A percentile compares a stretch with the other conserved stretches of the same genome.
Conservation (phyloP, 2,888 invertebrate genomes). For the Alitta virens region DNA sequence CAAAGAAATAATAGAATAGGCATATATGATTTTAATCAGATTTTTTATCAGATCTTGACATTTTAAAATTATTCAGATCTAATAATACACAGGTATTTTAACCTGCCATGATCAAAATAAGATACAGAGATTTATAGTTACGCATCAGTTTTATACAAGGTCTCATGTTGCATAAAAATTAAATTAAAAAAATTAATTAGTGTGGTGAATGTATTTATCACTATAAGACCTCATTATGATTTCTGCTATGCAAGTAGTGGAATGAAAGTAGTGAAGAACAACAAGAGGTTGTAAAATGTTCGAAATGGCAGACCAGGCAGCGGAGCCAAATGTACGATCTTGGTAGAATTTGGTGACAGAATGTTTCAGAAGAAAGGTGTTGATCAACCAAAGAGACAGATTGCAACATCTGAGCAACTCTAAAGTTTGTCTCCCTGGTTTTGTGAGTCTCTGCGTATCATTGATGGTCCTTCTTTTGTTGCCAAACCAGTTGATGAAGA, state of each 20-base stretch:
- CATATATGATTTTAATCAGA: too few relatives aligned
- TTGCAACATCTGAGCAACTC: constrained; percentile 10
- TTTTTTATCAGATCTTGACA: too few relatives aligned
- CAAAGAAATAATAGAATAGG: too few relatives aligned
- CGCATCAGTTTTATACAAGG: too few relatives aligned
- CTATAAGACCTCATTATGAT: constrained; percentile 10
- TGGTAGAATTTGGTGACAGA: constrained; percentile 1
- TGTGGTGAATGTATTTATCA: background rate
- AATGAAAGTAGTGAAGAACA: constrained; percentile 11
- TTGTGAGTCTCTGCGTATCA: background rate
- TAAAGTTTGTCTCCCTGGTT: constrained; percentile 12
- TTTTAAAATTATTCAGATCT: too few relatives aligned
- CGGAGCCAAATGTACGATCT: background rate
- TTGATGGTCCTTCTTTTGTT: constrained; percentile 5
- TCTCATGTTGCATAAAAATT: too few relatives aligned
- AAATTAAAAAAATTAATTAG: too few relatives aligned
- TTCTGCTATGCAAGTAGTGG: constrained; percentile 7
- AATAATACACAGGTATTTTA: too few relatives aligned
- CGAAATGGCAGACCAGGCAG: constrained; percentile 6
- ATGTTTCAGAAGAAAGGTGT: constrained; percentile 6
- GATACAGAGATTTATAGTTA: too few relatives aligned
- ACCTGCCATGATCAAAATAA: too few relatives aligned
- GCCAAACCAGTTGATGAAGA: constrained; percentile 14
- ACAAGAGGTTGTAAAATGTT: constrained; percentile 11
- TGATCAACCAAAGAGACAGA: constrained; percentile 12